These are phyloP conservation scores for Meteorus sp. DNA, from an alignment of 1,140 invertebrate genomes.

Conservation along the genomic window DNA sequence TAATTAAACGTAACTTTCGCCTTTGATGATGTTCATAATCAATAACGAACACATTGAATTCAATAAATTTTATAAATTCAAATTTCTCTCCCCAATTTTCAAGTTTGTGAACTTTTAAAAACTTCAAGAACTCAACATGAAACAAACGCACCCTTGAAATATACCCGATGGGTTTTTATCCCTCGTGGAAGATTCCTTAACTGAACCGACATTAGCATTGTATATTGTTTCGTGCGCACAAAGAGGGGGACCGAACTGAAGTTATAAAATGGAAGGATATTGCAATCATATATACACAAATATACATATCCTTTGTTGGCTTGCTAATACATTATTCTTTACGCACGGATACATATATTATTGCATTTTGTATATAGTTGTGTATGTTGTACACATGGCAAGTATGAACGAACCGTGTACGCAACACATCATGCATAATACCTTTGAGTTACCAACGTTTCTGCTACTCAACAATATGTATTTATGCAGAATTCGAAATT, in stretches of 20 bases:
- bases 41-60: too few species aligned
- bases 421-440: slow-evolving; percentile 15
- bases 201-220: slow-evolving; percentile 41
- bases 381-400: too few species aligned
- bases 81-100: too few species aligned
- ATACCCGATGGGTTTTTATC: too few species aligned
- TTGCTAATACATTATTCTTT: too few species aligned
- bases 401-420: slow-evolving; percentile 12
- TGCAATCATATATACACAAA: slow-evolving; percentile 32
- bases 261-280: slow-evolving; percentile 25
- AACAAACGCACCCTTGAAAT: too few species aligned
- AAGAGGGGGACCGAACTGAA: slow-evolving; percentile 5
- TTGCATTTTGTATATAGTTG: slow-evolving; percentile 20
- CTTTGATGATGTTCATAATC: too few species aligned
- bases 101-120: too few species aligned
- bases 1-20: too few species aligned
- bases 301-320: slow-evolving; percentile 31
- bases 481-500: slow-evolving; percentile 40
- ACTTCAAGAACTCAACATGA: too few species aligned
- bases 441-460: slow-evolving; percentile 11
- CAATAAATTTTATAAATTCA: too few species aligned
- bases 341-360: slow-evolving; percentile 23
- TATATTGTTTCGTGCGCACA: slow-evolving; percentile 33
- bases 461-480: slow-evolving; percentile 30
- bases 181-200: slow-evolving; percentile 41